These are phyloP conservation scores for Philopedon plagiatum DNA, from an alignment of 2,888 invertebrate genomes.

Conservation along the genomic window DNA sequence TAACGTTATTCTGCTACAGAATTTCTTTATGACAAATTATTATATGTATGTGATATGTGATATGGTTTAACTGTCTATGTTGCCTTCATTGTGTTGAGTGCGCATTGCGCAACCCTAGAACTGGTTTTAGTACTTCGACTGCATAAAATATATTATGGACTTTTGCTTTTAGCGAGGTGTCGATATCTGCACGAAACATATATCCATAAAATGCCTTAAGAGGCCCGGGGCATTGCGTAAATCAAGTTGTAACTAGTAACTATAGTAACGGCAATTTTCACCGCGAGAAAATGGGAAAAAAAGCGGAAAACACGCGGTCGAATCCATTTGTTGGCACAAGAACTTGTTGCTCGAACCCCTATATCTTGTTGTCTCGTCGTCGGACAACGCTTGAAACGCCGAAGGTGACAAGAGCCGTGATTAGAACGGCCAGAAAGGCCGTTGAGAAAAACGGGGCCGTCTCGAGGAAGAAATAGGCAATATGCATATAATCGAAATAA, in stretches of 20 bases:
- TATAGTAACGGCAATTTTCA: slow-evolving; percentile 43
- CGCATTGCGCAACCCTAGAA: too few species aligned
- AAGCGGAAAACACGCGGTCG: slow-evolving; percentile 40
- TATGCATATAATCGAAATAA: not conserved
- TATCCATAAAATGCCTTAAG: not conserved
- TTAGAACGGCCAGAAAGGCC: slow-evolving; percentile 44
- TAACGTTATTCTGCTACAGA: too few species aligned
- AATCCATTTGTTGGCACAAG: slow-evolving; percentile 41
- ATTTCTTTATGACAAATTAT: too few species aligned
- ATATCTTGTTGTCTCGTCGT: slow-evolving; percentile 50
- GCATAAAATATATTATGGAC: not conserved
- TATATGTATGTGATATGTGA: too few species aligned
- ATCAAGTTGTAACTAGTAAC: slow-evolving; percentile 36
- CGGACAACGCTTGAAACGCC: slow-evolving; percentile 46
- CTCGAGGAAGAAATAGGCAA: not conserved
- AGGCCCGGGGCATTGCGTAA: slow-evolving; percentile 29
- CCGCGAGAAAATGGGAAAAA: slow-evolving; percentile 39
- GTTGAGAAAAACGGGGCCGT: slow-evolving; percentile 32
- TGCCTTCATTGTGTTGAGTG: too few species aligned
- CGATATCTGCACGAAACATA: slow-evolving; percentile 8
- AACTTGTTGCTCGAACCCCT: slow-evolving; percentile 41
- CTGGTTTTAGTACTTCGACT: too few species aligned
- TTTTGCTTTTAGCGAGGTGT: slow-evolving; percentile 20
- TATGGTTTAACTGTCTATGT: too few species aligned
- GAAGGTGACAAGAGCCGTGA: slow-evolving; percentile 49